Percentiles rank a stretch among this genome's conserved stretches.
phyloP scores from a whole-genome alignment of 2,797 vertebrate genomes.

The Sandelia bainsii region DNA sequence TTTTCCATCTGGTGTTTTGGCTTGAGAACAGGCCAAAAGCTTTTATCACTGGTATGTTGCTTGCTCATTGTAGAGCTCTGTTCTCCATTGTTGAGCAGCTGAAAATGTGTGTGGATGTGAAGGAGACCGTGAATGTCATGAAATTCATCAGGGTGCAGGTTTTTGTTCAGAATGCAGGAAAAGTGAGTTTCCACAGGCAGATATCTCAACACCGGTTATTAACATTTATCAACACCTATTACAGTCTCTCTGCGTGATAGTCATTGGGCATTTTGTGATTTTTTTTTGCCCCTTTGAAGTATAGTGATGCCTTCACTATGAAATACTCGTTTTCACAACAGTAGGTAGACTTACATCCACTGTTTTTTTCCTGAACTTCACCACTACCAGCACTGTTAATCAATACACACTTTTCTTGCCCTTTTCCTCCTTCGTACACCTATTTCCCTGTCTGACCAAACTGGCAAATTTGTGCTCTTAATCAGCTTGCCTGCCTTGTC shows the following conservation, averaged over 20 bases:
- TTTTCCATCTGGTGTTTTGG: background rate
- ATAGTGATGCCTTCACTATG: conserved; percentile 54
- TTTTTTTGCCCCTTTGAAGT: conserved; percentile 39
- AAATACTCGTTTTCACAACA: conserved; percentile 51
- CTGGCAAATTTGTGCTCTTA: conserved; percentile 76
- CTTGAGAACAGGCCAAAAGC: conserved; percentile 19
- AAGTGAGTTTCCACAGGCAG: conserved; percentile 47
- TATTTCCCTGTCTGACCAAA: conserved; percentile 66
- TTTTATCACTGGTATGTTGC: conserved; percentile 30
- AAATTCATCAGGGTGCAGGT: conserved; percentile 47
- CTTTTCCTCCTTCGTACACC: conserved; percentile 63
- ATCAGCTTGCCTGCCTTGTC: conserved; percentile 77
- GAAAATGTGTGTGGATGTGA: conserved; percentile 45
- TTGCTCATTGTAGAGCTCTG: conserved; percentile 24
- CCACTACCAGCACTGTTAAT: conserved; percentile 62
- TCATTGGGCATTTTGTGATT: conserved; percentile 9
- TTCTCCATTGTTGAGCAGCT: conserved; percentile 51
- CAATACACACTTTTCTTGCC: conserved; percentile 68
- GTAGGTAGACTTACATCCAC: conserved; percentile 45
- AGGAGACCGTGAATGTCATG: conserved; percentile 69
- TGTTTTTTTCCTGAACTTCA: conserved; percentile 5
- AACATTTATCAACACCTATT: conserved; percentile 43
- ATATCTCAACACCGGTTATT: conserved; percentile 35
- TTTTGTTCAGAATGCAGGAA: conserved; percentile 10
- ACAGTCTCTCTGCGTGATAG: conserved; percentile 22